Evolutionary conservation across 2,888 invertebrate species (phyloP), one percentile per base, ranked within the genome.

Genomic region (Thereva nobilitata): DNA sequence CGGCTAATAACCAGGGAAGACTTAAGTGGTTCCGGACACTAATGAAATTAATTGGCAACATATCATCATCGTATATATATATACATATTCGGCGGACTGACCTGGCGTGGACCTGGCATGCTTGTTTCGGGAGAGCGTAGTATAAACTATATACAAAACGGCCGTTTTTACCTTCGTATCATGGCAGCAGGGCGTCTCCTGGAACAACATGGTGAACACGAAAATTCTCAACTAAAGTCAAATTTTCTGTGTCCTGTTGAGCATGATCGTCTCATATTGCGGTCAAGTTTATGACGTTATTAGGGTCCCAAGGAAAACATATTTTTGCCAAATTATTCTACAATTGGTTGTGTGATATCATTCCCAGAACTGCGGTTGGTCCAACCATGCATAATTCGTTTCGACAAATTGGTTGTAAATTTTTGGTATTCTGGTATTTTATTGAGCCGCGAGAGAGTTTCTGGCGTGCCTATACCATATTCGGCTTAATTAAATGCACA

Each of bases 271-370:
- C 50, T 41, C 41, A 41, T 40, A 41, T 41, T 41, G 38, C 40
- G 40, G 50, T 49, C 41, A 61, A 61, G 41, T 61, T 61, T 61
- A 61, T 61, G 49, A 41, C 50, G 37, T 50, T 41, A 61, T 61
- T 61, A 61, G 49, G 50, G 10, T n/a, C 61, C 42, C 49, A 61
- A 50, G 50, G 41, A 40, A 23, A 50, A 23, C 61, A 61, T 61
- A 61, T 61, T 61, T 61, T 61, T 12, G 12, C 50, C 34, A 61
- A 61, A 61, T 61, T 61, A 61, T 61, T 61, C 41, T 49, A 61
- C 61, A 50, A 50, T 61, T 61, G 40, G 23, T 38, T 23, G 23
- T 9, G 5, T 47, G 47, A 45, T 38, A 23, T 23, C 23, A 23
- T 23, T 23, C 23, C 23, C 23, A 23, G 57, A 57, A 40, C 57